phyloP scores from a whole-genome alignment of 2,113 vertebrate species.

The Scalopus aquaticus region DNA sequence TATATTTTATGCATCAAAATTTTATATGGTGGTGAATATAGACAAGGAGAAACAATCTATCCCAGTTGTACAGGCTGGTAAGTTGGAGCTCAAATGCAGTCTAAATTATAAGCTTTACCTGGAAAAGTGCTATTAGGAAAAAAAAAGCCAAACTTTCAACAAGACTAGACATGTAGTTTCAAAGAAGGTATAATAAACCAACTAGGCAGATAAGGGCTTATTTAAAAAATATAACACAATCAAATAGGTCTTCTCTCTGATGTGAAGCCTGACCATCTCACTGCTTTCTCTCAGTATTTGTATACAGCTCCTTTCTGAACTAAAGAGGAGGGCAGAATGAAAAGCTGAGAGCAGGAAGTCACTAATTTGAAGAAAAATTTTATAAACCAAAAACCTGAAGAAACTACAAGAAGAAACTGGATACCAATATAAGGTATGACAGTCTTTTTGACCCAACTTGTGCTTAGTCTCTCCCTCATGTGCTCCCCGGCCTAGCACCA shows the following conservation, averaged over 20 bases:
- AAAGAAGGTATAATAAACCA: constrained; percentile 96
- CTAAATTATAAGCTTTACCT: constrained; percentile 84
- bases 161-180: constrained; percentile 89
- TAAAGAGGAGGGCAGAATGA: constrained; percentile 94
- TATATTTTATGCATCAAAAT: background rate
- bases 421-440: constrained; percentile 90
- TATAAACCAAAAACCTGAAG: constrained; percentile 93
- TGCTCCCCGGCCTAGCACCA: background rate
- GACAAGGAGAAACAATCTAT: background rate
- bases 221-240: constrained; percentile 96
- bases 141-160: constrained; percentile 85
- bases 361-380: constrained; percentile 91
- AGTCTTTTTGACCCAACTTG: constrained; percentile 89
- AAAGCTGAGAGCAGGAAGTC: constrained; percentile 92
- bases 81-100: background rate
- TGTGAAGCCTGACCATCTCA: constrained; percentile 95
- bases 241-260: constrained; percentile 93
- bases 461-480: constrained; percentile 76
- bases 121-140: constrained; percentile 92
- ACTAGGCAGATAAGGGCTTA: constrained; percentile 94
- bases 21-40: background rate
- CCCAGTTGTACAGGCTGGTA: background rate
- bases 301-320: constrained; percentile 92
- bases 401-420: constrained; percentile 90
- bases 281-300: constrained; percentile 92